Conservation (phyloP, 2,888 invertebrate genomes). For the Mycalesis mineus region DNA sequence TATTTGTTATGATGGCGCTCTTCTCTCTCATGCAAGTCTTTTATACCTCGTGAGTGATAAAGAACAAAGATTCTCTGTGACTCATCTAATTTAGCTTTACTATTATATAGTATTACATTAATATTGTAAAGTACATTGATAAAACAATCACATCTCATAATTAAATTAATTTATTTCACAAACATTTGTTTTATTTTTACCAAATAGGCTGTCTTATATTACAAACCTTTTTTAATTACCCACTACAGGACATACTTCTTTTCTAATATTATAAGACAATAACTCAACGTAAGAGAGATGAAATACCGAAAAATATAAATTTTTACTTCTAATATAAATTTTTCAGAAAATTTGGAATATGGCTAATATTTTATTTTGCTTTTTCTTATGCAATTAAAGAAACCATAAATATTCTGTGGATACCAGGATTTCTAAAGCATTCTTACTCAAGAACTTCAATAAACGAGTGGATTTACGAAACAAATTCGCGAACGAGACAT, state of each 20-base stretch:
- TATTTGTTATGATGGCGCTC: constrained; percentile 36
- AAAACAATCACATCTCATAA: not conserved
- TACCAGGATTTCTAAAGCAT: not conserved
- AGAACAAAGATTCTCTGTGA: not conserved
- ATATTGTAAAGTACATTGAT: not conserved
- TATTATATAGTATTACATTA: not conserved
- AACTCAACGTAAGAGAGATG: no score
- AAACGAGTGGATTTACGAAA: not conserved
- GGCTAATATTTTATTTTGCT: not conserved
- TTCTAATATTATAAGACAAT: no score
- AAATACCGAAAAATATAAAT: no score
- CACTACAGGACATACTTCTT: no score
- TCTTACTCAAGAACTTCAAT: constrained; percentile 4
- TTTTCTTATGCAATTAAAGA: no score
- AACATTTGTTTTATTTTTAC: not conserved
- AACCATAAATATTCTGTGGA: no score
- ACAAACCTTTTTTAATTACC: no score
- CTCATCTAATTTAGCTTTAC: not conserved
- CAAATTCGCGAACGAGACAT: constrained; percentile 25
- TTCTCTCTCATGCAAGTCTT: constrained; percentile 29
- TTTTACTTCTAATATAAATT: no score
- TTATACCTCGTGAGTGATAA: not conserved
- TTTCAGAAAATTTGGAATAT: no score
- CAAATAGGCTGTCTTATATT: no score
- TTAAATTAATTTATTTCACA: not conserved